Evolutionary conservation across 2,888 invertebrate genomes (phyloP).

Genomic region (Drosophila fungiperda): DNA sequence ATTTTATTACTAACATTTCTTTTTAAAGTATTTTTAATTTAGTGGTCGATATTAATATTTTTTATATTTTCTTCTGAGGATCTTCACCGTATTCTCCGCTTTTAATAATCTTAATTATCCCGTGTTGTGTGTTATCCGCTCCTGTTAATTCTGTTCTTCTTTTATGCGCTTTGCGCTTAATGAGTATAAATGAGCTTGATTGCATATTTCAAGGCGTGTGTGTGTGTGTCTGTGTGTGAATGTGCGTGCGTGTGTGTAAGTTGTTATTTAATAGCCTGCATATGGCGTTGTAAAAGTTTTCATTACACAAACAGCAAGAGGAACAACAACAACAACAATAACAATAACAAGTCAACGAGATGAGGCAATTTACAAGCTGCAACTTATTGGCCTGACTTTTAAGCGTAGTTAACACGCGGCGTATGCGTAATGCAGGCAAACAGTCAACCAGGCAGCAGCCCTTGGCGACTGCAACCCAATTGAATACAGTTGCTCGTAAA

Average conservation of each 20-base stretch:
- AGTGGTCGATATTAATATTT: neutral
- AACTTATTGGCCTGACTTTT: slow-evolving; percentile 77
- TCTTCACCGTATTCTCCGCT: neutral
- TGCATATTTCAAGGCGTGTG: slow-evolving; percentile 72
- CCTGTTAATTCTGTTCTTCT: slow-evolving; percentile 34
- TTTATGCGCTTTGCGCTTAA: slow-evolving; percentile 67
- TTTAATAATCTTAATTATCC: neutral
- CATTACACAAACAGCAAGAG: slow-evolving; percentile 77
- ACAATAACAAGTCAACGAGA: slow-evolving; percentile 49
- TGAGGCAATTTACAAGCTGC: slow-evolving; percentile 65
- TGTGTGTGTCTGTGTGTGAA: slow-evolving; percentile 18
- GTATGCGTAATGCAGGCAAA: slow-evolving; percentile 71
- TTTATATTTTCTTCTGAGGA: neutral
- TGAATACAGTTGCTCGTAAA: slow-evolving; percentile 81
- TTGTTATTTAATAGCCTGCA: slow-evolving; percentile 79
- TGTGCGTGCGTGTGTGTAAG: slow-evolving; percentile 44
- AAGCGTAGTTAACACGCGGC: slow-evolving; percentile 79
- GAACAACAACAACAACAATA: slow-evolving; percentile 36
- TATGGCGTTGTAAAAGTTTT: slow-evolving; percentile 81
- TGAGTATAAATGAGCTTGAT: slow-evolving; percentile 81
- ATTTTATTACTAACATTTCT: neutral
- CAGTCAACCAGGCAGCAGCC: slow-evolving; percentile 37
- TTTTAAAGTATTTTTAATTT: neutral
- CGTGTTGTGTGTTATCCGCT: slow-evolving; percentile 20
- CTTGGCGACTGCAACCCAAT: slow-evolving; percentile 60